Evolutionary conservation across 1,140 invertebrate species (phyloP).

Genomic region (Proales similis): DNA sequence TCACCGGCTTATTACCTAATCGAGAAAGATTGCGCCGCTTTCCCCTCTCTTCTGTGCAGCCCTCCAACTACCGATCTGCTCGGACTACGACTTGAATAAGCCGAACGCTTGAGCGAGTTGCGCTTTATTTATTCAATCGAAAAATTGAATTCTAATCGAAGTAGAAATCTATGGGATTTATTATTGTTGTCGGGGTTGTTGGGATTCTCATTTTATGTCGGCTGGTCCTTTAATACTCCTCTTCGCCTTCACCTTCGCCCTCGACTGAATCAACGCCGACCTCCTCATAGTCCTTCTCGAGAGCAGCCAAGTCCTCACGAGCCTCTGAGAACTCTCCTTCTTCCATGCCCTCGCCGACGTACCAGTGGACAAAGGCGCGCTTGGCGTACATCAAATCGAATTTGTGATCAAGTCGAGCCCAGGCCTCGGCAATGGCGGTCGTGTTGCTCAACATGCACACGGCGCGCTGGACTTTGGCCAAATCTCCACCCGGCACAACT

Average conservation of each 20-base stretch:
- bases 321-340: conserved; percentile 51
- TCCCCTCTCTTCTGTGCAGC: too few relatives aligned
- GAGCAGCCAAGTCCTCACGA: conserved; percentile 42
- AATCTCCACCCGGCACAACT: conserved; percentile 66
- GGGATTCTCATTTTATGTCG: neutral
- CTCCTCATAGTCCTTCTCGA: conserved; percentile 43
- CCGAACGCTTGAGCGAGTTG: neutral
- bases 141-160: neutral
- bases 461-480: conserved; percentile 59
- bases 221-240: conserved; percentile 32
- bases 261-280: conserved; percentile 55
- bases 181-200: neutral
- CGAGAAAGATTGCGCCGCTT: too few relatives aligned
- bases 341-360: conserved; percentile 56
- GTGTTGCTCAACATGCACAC: conserved; percentile 73
- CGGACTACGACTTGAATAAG: too few relatives aligned
- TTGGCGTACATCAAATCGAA: conserved; percentile 41
- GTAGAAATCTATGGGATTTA: neutral
- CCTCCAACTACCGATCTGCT: neutral
- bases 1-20: too few relatives aligned
- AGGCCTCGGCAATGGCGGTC: conserved; percentile 69
- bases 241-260: conserved; percentile 36
- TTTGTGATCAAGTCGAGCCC: conserved; percentile 60
- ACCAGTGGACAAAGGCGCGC: conserved; percentile 42
- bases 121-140: neutral